These are phyloP conservation scores for Arbacia lixula DNA, from an alignment of 53 echinoderm and acorn worm species.

Conservation along the genomic window DNA sequence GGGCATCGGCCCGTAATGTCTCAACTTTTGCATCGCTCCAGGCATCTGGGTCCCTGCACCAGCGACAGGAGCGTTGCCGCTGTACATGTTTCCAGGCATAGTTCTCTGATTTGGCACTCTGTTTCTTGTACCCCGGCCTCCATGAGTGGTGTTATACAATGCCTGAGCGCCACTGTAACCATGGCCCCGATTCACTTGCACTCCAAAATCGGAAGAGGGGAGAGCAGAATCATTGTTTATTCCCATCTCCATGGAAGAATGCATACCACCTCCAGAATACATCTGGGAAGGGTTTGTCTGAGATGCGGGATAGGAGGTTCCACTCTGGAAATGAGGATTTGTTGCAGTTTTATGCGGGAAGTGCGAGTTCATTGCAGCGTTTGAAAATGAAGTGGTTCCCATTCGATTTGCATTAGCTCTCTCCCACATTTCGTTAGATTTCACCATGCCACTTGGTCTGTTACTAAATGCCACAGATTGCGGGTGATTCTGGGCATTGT, in stretches of 20 bases:
- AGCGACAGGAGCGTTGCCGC: too few species aligned
- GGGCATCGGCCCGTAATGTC: constrained; percentile 51
- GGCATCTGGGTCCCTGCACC: constrained; percentile 31
- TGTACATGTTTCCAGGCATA: background rate
- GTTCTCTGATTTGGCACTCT: constrained; percentile 37
- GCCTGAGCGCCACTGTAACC: constrained; percentile 13
- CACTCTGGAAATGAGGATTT: constrained; percentile 11
- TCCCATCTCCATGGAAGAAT: constrained; percentile 23
- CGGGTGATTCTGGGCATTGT: constrained; percentile 4
- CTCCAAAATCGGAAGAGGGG: constrained; percentile 8
- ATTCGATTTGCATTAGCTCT: constrained; percentile 12
- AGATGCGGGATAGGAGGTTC: constrained; percentile 13
- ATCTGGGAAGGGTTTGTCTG: background rate
- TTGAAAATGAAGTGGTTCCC: constrained; percentile 33
- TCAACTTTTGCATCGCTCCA: constrained; percentile 34
- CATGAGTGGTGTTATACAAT: constrained; percentile 21
- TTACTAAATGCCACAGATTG: background rate
- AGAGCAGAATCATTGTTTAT: background rate
- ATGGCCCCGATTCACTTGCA: constrained; percentile 30
- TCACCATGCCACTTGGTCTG: constrained; percentile 15
- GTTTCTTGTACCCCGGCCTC: constrained; percentile 26
- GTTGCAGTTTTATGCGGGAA: constrained; percentile 2
- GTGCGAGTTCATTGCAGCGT: constrained; percentile 7
- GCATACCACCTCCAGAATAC: constrained; percentile 34
- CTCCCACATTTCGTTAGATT: constrained; percentile 41